A percentile compares a stretch with the other conserved stretches of the same genome.
Evolutionary conservation across 2,797 vertebrate genomes (phyloP).

Genomic region (Muscicapa comitata): DNA sequence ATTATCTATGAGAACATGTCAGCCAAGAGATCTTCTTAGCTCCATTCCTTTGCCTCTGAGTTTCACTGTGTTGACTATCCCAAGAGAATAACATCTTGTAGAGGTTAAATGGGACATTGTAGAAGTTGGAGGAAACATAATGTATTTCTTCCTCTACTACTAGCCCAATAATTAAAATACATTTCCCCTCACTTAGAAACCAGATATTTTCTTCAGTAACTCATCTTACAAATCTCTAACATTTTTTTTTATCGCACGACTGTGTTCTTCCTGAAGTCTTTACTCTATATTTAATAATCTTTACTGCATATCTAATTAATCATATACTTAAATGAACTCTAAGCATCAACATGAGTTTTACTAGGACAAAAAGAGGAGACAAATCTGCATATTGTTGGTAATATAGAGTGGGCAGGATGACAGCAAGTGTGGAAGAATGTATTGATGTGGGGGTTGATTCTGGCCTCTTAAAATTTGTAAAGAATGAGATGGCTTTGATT

Average conservation of each 20-base stretch:
- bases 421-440: slow-evolving; percentile 9
- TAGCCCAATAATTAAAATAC: neutral
- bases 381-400: slow-evolving; percentile 8
- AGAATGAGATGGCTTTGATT: neutral
- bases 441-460: neutral
- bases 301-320: neutral
- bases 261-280: neutral
- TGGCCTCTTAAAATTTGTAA: neutral
- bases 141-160: neutral
- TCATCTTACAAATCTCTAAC: neutral
- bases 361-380: neutral
- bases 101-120: neutral
- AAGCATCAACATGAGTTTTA: neutral
- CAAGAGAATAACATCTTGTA: neutral
- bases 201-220: neutral
- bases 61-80: neutral
- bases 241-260: neutral
- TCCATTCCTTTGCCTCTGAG: neutral
- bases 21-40: neutral
- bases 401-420: slow-evolving; percentile 3
- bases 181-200: neutral
- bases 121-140: neutral
- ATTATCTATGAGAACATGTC: neutral
- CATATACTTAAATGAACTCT: neutral
- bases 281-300: neutral